Conservation (phyloP, 2,888 invertebrate genomes). For the Tridacna gigas region DNA sequence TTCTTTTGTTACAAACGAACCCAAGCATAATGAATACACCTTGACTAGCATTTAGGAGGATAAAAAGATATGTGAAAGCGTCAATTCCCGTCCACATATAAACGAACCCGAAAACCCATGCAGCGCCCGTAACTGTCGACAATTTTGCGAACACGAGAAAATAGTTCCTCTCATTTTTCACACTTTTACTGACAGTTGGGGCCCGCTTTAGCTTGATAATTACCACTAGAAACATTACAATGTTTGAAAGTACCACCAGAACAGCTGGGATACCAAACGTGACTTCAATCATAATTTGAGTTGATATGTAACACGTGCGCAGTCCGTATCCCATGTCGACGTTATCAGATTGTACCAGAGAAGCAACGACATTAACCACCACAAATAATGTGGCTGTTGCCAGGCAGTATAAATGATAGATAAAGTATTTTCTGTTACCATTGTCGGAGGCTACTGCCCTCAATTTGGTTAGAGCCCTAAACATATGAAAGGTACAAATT, state of each 20-base stretch:
- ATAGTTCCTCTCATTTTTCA: constrained; percentile 51
- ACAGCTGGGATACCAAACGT: constrained; percentile 46
- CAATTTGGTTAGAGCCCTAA: constrained; percentile 23
- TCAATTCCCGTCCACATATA: constrained; percentile 40
- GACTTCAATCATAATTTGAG: constrained; percentile 32
- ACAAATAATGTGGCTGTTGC: constrained; percentile 27
- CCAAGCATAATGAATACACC: constrained; percentile 52
- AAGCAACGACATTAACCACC: constrained; percentile 32
- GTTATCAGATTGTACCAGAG: background rate
- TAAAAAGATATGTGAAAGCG: constrained; percentile 50
- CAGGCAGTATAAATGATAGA: constrained; percentile 29
- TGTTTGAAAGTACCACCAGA: constrained; percentile 32
- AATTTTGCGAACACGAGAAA: constrained; percentile 41
- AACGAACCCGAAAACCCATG: constrained; percentile 55
- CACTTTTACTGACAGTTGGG: constrained; percentile 28
- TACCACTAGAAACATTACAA: constrained; percentile 35
- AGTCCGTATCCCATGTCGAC: constrained; percentile 44
- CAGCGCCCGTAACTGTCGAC: constrained; percentile 47
- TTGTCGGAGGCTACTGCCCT: background rate
- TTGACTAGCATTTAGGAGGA: constrained; percentile 46
- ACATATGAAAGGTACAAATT: constrained; percentile 51
- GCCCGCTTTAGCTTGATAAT: constrained; percentile 19
- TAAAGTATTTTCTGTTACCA: constrained; percentile 22
- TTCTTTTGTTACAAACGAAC: constrained; percentile 35
- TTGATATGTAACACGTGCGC: constrained; percentile 40